A percentile compares a stretch with the other conserved stretches of the same genome.
These are phyloP conservation scores for Xerus inauris DNA, from an alignment of 2,113 vertebrate genomes.

Conservation along the genomic window DNA sequence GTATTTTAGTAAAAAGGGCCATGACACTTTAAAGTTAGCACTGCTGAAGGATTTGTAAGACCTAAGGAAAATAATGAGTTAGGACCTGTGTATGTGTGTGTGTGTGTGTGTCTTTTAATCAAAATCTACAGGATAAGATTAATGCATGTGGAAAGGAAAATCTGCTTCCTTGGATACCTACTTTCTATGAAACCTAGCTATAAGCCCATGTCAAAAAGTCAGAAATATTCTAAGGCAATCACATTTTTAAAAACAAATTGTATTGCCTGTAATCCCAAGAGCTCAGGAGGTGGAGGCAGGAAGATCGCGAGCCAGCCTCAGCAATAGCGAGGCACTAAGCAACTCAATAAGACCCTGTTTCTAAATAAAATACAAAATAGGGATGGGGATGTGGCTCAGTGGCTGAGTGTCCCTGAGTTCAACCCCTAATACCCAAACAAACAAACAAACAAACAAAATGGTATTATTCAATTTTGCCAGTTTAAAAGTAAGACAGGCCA, in stretches of 20 bases:
- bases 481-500: constrained; percentile 49
- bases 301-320: too few relatives aligned
- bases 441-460: neutral
- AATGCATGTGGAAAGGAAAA: neutral
- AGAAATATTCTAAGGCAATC: constrained; percentile 15
- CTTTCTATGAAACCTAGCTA: neutral
- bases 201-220: neutral
- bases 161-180: constrained; percentile 19
- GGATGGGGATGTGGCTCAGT: too few relatives aligned
- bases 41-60: neutral
- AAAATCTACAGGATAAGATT: constrained; percentile 13
- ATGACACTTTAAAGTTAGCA: neutral
- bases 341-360: too few relatives aligned
- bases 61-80: constrained; percentile 10
- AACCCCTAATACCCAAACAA: too few relatives aligned
- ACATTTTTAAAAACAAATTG: neutral
- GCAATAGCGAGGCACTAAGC: too few relatives aligned
- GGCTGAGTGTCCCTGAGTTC: too few relatives aligned
- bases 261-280: neutral
- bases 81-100: neutral
- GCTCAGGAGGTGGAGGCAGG: too few relatives aligned
- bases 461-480: neutral
- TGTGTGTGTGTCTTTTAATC: neutral
- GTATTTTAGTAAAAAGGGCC: neutral
- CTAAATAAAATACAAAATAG: too few relatives aligned